These are phyloP conservation scores for Acromyrmex heyeri DNA, from an alignment of 1,140 invertebrate genomes.

Conservation along the genomic window DNA sequence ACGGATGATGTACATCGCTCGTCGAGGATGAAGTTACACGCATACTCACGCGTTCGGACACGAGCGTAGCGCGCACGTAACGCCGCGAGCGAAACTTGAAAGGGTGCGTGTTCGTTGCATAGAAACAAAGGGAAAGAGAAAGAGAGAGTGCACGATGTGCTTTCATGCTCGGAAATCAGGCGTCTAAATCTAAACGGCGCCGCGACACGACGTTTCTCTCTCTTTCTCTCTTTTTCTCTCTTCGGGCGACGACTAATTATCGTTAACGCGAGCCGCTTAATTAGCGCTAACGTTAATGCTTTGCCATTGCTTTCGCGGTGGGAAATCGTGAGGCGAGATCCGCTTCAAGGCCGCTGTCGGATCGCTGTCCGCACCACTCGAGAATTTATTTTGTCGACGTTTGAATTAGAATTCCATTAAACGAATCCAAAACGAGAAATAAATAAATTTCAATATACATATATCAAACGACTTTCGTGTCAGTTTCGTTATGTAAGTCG, in stretches of 20 bases:
- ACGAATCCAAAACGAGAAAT: neutral
- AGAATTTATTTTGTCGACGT: constrained; percentile 1
- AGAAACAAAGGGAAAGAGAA: constrained; percentile 30
- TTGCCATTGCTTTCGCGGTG: constrained; percentile 27
- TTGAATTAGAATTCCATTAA: neutral
- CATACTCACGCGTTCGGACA: constrained; percentile 43
- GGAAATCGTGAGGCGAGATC: neutral
- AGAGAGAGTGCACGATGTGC: constrained; percentile 55
- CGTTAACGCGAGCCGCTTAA: constrained; percentile 81
- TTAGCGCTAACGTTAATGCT: constrained; percentile 79
- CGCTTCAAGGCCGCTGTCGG: neutral
- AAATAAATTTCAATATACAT: neutral
- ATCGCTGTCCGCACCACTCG: neutral
- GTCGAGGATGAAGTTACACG: constrained; percentile 40
- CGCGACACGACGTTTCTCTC: constrained; percentile 70
- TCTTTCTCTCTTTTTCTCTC: constrained; percentile 20
- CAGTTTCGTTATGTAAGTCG: neutral
- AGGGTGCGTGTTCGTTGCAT: constrained; percentile 67
- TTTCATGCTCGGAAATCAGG: constrained; percentile 81
- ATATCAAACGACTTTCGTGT: neutral
- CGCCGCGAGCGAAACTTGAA: constrained; percentile 57
- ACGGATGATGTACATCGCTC: constrained; percentile 42
- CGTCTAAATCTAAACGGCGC: constrained; percentile 82
- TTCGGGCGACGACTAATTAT: constrained; percentile 78
- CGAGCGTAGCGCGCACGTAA: neutral